Conservation (phyloP, 2,888 invertebrate genomes). For the Drosophila colorata region DNA sequence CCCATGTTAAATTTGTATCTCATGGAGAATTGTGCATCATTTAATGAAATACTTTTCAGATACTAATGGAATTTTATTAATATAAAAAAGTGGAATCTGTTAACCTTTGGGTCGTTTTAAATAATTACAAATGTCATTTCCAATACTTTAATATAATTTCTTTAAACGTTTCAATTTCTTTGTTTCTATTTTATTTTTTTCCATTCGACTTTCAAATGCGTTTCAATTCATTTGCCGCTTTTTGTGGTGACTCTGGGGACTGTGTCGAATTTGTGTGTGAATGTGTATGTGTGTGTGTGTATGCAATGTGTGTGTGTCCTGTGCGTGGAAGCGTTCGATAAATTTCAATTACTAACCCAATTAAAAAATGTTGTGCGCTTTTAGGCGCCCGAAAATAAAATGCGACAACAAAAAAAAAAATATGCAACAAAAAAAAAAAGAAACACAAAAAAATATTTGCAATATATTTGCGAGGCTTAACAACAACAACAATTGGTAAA, state of each 20-base stretch:
- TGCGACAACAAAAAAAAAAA: slow-evolving; percentile 48
- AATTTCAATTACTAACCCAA: slow-evolving; percentile 84
- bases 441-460: slow-evolving; percentile 57
- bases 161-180: slow-evolving; percentile 20
- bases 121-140: slow-evolving; percentile 16
- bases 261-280: slow-evolving; percentile 28
- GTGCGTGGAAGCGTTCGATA: slow-evolving; percentile 72
- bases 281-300: slow-evolving; percentile 28
- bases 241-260: slow-evolving; percentile 42
- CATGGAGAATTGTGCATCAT: background rate
- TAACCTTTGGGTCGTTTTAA: background rate
- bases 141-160: slow-evolving; percentile 5
- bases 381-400: slow-evolving; percentile 69
- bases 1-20: background rate
- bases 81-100: background rate
- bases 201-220: slow-evolving; percentile 38
- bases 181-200: slow-evolving; percentile 23
- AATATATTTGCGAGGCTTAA: slow-evolving; percentile 65
- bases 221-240: slow-evolving; percentile 60
- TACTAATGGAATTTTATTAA: background rate
- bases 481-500: slow-evolving; percentile 32
- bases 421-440: slow-evolving; percentile 33
- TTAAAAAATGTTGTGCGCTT: slow-evolving; percentile 80
- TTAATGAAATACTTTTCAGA: background rate
- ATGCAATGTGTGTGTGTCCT: slow-evolving; percentile 41